phyloP scores from a whole-genome alignment of 2,888 invertebrate genomes.

The Chromoteleia sp. region DNA sequence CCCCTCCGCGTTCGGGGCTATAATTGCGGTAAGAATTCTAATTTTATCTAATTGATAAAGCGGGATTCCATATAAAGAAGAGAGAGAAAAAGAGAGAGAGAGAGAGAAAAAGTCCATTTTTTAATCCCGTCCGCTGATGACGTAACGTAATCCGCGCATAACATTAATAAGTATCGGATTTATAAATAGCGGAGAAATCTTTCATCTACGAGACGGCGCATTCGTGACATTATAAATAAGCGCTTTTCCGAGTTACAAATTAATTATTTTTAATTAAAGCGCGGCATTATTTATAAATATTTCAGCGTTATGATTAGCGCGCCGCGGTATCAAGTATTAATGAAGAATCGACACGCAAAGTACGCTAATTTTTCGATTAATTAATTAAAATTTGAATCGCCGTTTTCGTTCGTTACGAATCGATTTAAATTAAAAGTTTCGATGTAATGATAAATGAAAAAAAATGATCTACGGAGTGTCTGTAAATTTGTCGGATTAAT shows the following conservation, averaged over 20 bases:
- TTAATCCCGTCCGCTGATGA: constrained; percentile 11
- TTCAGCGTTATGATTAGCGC: constrained; percentile 13
- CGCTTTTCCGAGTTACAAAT: constrained; percentile 25
- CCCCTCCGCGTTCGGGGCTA: too few species aligned
- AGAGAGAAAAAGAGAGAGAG: too few species aligned
- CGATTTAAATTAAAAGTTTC: too few species aligned
- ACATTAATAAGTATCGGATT: constrained; percentile 35
- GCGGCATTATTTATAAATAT: constrained; percentile 35
- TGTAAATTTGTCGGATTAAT: too few species aligned
- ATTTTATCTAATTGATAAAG: constrained; percentile 16
- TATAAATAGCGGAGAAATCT: constrained; percentile 9
- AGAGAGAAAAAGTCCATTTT: constrained; percentile 15
- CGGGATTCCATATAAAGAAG: not conserved
- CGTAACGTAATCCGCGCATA: constrained; percentile 32
- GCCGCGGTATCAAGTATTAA: constrained; percentile 22
- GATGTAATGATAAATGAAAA: too few species aligned
- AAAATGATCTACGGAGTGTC: too few species aligned
- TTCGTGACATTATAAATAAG: constrained; percentile 22
- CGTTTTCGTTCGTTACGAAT: too few species aligned
- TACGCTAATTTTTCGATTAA: constrained; percentile 16
- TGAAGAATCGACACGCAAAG: constrained; percentile 21
- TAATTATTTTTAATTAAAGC: constrained; percentile 28
- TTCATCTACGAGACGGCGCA: constrained; percentile 7
- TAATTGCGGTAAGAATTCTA: constrained; percentile 20
- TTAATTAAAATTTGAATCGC: constrained; percentile 20